Percentiles rank a stretch among this genome's conserved stretches.
These are phyloP conservation scores for Eurois occulta DNA, from an alignment of 2,888 invertebrate genomes.

Conservation along the genomic window DNA sequence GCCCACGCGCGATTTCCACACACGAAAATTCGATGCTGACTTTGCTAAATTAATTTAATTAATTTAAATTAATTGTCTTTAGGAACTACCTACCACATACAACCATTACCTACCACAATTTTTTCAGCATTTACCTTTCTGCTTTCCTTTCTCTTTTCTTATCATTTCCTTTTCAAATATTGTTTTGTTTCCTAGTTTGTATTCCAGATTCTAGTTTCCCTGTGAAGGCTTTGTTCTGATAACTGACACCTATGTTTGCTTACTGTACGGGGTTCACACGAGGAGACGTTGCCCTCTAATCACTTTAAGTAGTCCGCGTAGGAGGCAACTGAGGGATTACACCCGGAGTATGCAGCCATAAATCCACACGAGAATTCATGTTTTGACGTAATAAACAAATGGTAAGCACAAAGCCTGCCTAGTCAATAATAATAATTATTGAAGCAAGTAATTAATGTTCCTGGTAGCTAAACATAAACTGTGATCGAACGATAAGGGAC, in stretches of 20 bases:
- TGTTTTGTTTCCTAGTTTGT: not conserved
- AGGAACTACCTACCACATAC: too few species aligned
- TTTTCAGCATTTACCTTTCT: not conserved
- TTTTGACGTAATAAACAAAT: not conserved
- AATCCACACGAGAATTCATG: not conserved
- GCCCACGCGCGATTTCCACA: too few species aligned
- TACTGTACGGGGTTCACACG: not conserved
- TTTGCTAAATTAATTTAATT: not conserved
- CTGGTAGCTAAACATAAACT: too few species aligned
- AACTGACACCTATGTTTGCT: not conserved
- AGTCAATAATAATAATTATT: not conserved
- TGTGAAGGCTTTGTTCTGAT: not conserved
- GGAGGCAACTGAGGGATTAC: not conserved
- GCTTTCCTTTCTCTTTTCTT: not conserved
- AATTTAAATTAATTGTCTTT: not conserved
- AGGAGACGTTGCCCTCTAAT: not conserved
- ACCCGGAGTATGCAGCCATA: not conserved
- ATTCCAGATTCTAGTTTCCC: not conserved
- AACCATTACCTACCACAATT: not conserved
- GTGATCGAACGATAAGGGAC: not conserved
- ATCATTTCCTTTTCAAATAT: not conserved
- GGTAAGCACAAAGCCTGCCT: too few species aligned
- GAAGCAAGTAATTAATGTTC: too few species aligned
- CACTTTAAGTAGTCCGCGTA: not conserved
- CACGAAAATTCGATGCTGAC: too few species aligned